phyloP scores from a whole-genome alignment of 2,797 vertebrate species.

The Epinephelus awoara region DNA sequence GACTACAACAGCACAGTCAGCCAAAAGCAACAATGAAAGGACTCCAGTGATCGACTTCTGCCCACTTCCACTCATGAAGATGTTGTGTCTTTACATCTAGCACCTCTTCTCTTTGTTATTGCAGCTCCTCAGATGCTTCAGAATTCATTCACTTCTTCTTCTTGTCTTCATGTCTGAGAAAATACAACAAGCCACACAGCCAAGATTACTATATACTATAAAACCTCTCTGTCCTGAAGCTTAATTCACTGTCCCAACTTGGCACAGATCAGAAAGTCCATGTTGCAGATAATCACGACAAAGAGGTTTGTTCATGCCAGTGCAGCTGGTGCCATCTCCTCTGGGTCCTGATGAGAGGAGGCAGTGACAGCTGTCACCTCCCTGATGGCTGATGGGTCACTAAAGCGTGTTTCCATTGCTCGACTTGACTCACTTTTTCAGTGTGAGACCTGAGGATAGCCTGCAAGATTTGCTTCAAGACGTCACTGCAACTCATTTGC shows the following conservation, averaged over 20 bases:
- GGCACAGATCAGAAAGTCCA: conserved; percentile 9
- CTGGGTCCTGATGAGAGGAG: conserved; percentile 37
- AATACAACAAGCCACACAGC: background rate
- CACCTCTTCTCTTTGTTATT: background rate
- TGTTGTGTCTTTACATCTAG: background rate
- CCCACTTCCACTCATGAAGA: background rate
- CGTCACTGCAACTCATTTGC: conserved; percentile 17
- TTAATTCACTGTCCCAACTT: background rate
- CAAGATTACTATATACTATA: background rate
- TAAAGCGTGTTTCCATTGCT: too few relatives aligned
- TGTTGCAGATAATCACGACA: conserved; percentile 41
- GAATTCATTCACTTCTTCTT: background rate
- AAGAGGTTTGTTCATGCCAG: conserved; percentile 38
- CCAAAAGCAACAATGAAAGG: background rate
- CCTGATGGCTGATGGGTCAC: conserved; percentile 48
- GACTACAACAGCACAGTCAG: background rate
- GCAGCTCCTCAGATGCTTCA: conserved; percentile 5
- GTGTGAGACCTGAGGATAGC: conserved; percentile 26
- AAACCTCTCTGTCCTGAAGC: background rate
- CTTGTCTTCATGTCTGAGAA: background rate
- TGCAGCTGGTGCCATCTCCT: conserved; percentile 35
- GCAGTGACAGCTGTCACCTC: conserved; percentile 54
- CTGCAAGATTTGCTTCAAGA: conserved; percentile 32
- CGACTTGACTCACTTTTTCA: too few relatives aligned
- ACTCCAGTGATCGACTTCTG: background rate